Percentiles rank a stretch among this genome's conserved stretches.
These are phyloP conservation scores for Vidua chalybeata DNA, from an alignment of 2,113 vertebrate genomes.

Conservation along the genomic window DNA sequence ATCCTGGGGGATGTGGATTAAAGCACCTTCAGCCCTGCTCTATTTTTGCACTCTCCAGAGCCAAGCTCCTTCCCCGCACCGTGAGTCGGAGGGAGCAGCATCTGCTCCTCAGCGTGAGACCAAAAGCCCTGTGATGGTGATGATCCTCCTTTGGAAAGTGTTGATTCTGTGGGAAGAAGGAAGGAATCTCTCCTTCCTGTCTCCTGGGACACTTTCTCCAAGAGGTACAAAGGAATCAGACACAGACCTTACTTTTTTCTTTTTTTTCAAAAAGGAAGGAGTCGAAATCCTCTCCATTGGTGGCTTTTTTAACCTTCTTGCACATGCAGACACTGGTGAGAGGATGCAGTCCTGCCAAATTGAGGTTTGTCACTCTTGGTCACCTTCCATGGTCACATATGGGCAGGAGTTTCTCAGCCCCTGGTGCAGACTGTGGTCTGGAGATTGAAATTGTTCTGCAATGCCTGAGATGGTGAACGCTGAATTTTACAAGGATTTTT, in stretches of 20 bases:
- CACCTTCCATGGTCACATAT: neutral
- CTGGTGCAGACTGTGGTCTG: neutral
- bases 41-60: neutral
- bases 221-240: neutral
- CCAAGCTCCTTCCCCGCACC: neutral
- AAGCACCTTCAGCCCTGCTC: neutral
- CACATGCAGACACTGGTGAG: neutral
- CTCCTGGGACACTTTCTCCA: neutral
- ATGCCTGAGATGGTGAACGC: accelerated
- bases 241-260: neutral
- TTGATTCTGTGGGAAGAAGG: neutral
- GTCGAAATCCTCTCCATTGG: accelerated
- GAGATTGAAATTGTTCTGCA: neutral
- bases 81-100: neutral
- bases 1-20: accelerated
- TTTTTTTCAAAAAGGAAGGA: neutral
- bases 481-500: neutral
- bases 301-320: neutral
- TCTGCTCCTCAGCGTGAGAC: constrained; percentile 12
- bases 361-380: neutral
- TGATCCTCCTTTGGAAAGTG: neutral
- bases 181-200: neutral
- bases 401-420: neutral
- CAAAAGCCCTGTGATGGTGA: neutral
- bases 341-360: neutral